These are phyloP conservation scores for Calephelis nemesis DNA, from an alignment of 1,140 invertebrate genomes.

Conservation along the genomic window DNA sequence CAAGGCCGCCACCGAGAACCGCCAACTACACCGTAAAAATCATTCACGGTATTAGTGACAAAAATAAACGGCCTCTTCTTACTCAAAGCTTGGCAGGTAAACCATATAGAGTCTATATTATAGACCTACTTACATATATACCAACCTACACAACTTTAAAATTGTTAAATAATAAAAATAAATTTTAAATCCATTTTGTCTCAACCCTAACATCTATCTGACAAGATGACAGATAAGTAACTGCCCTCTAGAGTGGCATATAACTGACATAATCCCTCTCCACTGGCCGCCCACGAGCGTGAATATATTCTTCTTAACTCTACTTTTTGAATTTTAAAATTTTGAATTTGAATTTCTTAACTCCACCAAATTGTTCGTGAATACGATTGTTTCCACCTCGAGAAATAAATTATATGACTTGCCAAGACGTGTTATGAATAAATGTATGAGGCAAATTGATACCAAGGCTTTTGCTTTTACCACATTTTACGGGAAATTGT, in stretches of 20 bases:
- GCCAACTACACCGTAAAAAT: too few relatives aligned
- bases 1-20: too few relatives aligned
- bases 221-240: constrained; percentile 67
- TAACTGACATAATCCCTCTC: constrained; percentile 49
- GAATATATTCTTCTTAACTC: constrained; percentile 34
- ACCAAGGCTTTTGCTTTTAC: constrained; percentile 62
- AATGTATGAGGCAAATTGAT: constrained; percentile 76
- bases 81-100: too few relatives aligned
- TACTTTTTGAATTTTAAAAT: too few relatives aligned
- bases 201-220: constrained; percentile 29
- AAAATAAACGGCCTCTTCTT: too few relatives aligned
- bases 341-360: too few relatives aligned
- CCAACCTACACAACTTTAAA: background rate
- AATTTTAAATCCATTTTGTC: background rate
- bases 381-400: constrained; percentile 68
- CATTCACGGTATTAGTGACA: too few relatives aligned
- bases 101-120: too few relatives aligned
- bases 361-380: constrained; percentile 63
- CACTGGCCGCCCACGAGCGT: constrained; percentile 38
- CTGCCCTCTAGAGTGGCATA: constrained; percentile 68
- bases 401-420: constrained; percentile 77
- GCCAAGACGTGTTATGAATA: constrained; percentile 63
- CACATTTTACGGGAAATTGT: constrained; percentile 66
- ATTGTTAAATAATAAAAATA: background rate
- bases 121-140: too few relatives aligned